These are phyloP conservation scores for Scleropages formosus DNA, from an alignment of 2,797 vertebrate genomes.

Conservation along the genomic window DNA sequence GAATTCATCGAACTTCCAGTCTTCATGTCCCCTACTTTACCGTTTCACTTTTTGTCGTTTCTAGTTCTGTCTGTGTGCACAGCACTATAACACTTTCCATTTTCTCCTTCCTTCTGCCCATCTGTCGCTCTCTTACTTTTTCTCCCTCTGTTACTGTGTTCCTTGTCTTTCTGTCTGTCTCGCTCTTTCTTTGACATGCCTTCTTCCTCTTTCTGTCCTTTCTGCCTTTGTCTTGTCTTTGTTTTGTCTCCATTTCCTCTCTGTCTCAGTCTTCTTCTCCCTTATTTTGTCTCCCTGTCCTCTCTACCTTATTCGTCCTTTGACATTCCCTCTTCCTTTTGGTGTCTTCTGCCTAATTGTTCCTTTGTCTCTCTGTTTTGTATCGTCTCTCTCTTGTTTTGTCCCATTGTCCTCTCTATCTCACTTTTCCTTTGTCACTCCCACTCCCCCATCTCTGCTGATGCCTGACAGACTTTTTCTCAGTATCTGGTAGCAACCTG, in stretches of 20 bases:
- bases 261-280: background rate
- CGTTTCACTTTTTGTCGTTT: slow-evolving; percentile 39
- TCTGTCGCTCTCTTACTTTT: background rate
- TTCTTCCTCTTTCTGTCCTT: background rate
- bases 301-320: slow-evolving; percentile 3
- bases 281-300: too few species aligned
- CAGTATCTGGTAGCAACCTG: background rate
- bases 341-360: background rate
- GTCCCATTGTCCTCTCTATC: too few species aligned
- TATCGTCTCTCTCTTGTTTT: background rate
- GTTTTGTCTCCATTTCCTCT: background rate
- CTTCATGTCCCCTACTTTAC: slow-evolving; percentile 29
- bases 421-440: slow-evolving; percentile 34
- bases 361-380: too few species aligned
- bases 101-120: slow-evolving; percentile 41
- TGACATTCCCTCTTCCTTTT: background rate
- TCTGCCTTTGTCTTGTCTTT: background rate
- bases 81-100: slow-evolving; percentile 29
- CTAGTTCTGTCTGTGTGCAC: background rate
- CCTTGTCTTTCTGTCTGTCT: slow-evolving; percentile 2
- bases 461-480: background rate
- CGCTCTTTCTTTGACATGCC: background rate
- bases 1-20: slow-evolving; percentile 14
- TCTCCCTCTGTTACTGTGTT: slow-evolving; percentile 17
- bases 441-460: slow-evolving; percentile 18